Percentiles rank a stretch among this genome's conserved stretches.
Conservation (phyloP, 2,888 invertebrate genomes). For the Amiota communis region DNA sequence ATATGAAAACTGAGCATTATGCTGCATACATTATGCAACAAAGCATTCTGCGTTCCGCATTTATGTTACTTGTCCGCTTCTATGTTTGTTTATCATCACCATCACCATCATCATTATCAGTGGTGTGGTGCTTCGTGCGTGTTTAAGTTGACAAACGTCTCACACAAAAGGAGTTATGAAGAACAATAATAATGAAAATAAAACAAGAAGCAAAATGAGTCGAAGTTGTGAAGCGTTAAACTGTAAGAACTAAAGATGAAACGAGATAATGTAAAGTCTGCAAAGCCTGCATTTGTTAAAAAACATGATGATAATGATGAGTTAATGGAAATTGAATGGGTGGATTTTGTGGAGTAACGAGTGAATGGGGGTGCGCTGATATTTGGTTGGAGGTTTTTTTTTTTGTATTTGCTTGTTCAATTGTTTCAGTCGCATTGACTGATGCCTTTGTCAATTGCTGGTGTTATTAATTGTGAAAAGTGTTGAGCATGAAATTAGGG, state of each 20-base stretch:
- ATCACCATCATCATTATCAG: neutral
- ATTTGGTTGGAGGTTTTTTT: too few species aligned
- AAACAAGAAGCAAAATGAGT: neutral
- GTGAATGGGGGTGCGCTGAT: neutral
- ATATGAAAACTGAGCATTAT: neutral
- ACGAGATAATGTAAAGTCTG: constrained; percentile 9
- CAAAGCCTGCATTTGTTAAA: neutral
- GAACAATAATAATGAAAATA: neutral
- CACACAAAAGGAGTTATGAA: neutral
- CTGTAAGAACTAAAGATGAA: constrained; percentile 7
- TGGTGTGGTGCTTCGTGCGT: constrained; percentile 11
- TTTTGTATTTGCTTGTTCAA: constrained; percentile 7
- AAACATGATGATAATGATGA: neutral
- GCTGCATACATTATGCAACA: constrained; percentile 16
- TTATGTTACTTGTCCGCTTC: neutral
- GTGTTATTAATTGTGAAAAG: too few species aligned
- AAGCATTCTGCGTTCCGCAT: constrained; percentile 2
- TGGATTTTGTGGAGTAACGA: neutral
- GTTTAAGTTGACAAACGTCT: constrained; percentile 25
- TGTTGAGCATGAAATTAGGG: too few species aligned
- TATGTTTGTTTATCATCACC: neutral
- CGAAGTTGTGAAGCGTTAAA: constrained; percentile 1
- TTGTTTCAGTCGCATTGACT: constrained; percentile 16
- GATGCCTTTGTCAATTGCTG: neutral
- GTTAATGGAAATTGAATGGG: neutral